These are phyloP conservation scores for Lithobates pipiens DNA, from an alignment of 2,797 vertebrate species.

Conservation along the genomic window DNA sequence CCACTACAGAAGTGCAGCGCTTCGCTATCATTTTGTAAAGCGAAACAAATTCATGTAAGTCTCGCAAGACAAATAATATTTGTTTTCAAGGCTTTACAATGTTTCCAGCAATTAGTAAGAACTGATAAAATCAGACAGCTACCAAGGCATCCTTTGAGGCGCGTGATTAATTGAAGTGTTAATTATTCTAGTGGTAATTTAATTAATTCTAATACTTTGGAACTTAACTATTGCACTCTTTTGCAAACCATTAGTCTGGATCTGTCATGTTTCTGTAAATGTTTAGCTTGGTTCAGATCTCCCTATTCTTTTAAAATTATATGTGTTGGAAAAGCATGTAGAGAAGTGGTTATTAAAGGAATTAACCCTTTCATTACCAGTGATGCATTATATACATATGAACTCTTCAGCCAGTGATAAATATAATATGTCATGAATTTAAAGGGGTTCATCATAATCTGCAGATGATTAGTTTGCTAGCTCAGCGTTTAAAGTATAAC, in stretches of 20 bases:
- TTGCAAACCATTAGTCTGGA: not conserved
- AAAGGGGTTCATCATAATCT: too few species aligned
- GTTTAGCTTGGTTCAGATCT: not conserved
- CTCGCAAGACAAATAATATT: constrained; percentile 38
- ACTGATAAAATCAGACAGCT: constrained; percentile 29
- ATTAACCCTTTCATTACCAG: not conserved
- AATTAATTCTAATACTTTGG: constrained; percentile 11
- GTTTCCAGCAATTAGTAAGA: constrained; percentile 39
- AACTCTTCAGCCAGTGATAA: too few species aligned
- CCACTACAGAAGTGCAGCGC: not conserved
- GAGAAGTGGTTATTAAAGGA: not conserved
- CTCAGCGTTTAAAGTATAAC: too few species aligned
- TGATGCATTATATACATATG: too few species aligned
- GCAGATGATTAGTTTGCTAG: too few species aligned
- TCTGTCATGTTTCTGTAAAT: not conserved
- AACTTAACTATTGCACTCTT: constrained; percentile 15
- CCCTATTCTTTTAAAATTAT: not conserved
- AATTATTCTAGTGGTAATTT: constrained; percentile 32
- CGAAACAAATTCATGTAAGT: constrained; percentile 20
- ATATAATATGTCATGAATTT: too few species aligned
- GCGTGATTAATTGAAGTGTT: constrained; percentile 42
- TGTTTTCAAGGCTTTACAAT: constrained; percentile 38
- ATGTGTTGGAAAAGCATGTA: not conserved
- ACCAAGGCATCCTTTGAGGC: constrained; percentile 9
- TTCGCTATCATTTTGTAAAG: not conserved